Base-by-base conservation (phyloP, 2,888 invertebrate genomes). In the Drosophila leonis region DNA sequence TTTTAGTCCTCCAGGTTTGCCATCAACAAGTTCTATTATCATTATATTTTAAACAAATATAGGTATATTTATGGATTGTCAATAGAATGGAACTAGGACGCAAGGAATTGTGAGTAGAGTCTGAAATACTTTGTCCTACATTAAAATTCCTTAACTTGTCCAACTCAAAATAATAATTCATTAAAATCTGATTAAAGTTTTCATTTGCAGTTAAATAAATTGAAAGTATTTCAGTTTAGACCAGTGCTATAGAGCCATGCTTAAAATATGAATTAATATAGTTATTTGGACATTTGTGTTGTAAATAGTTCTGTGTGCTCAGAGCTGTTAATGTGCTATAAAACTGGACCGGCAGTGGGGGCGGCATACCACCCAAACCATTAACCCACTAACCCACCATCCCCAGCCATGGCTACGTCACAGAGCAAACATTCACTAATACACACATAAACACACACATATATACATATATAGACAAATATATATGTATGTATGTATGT, bases 401-500 rank as follows among this genome's bases (percentile, higher is more conserved):
- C 49, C 33, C 33, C 31, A 49, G 7, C 31, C 1, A 18, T 20
- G 31, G 1, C 0, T 33, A 49, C 49, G 49, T 49, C 49, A 49
- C 7, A 49, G 18, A 33, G 12, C 49, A 49, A 49, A 49, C 49
- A 49, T n/a, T 29, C 48, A 10, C 49, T 12, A 49, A 18, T 31
- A 49, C 51, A 52, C 49, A 33, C 8, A 49, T 1, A 13, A 9
- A 7, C 49, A 13, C 49, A 20, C 1, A 20, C 18, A 18, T 1
- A 49, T 3, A 31, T 1, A 48, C 0, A 18, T 13, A 18, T 35
- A 20, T 13, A 15, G 9, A 27, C 0, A 18, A 6, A 69, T 42
- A 39, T 41, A 56, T 69, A 59, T 51, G 56, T n/a, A 29, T 20
- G 39, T 27, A 24, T 42, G 59, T 51, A 52, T 39, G 54, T 35